phyloP scores from a whole-genome alignment of 2,888 invertebrate genomes.

The Parnassius orleans region DNA sequence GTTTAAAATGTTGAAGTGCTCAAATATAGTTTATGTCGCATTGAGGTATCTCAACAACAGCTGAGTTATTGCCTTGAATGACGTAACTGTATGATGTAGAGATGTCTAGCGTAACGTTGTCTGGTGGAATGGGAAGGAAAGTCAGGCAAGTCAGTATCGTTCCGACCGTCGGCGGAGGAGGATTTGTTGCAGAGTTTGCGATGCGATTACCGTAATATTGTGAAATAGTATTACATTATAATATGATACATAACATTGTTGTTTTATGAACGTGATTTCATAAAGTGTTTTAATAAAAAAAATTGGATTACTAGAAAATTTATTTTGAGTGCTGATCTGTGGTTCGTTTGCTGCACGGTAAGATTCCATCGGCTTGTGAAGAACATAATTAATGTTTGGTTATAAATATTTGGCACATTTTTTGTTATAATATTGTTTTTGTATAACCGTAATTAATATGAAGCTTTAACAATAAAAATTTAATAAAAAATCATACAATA shows the following conservation, averaged over 20 bases:
- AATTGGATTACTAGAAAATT: too few relatives aligned
- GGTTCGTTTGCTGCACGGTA: slow-evolving; percentile 14
- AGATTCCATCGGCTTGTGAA: slow-evolving; percentile 17
- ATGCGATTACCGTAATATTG: slow-evolving; percentile 4
- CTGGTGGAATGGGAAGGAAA: slow-evolving; percentile 19
- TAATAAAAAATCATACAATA: too few relatives aligned
- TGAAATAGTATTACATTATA: slow-evolving; percentile 1
- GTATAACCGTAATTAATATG: too few relatives aligned
- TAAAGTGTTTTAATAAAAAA: background rate
- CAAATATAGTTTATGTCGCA: slow-evolving; percentile 1
- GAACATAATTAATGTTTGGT: background rate
- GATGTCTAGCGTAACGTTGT: slow-evolving; percentile 22
- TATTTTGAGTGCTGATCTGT: background rate
- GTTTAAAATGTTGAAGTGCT: background rate
- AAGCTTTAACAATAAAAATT: too few relatives aligned
- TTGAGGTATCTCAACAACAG: slow-evolving; percentile 11
- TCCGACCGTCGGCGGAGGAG: background rate
- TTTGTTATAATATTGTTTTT: background rate
- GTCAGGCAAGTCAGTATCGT: slow-evolving; percentile 11
- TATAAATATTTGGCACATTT: background rate
- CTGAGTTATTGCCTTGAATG: slow-evolving; percentile 18
- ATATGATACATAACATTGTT: background rate
- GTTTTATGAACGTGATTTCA: background rate
- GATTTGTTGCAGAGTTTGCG: background rate
- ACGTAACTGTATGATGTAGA: slow-evolving; percentile 21